Percentiles rank a stretch among this genome's conserved stretches.
Evolutionary conservation across 2,888 invertebrate species (phyloP).

Genomic region (Mantis religiosa): DNA sequence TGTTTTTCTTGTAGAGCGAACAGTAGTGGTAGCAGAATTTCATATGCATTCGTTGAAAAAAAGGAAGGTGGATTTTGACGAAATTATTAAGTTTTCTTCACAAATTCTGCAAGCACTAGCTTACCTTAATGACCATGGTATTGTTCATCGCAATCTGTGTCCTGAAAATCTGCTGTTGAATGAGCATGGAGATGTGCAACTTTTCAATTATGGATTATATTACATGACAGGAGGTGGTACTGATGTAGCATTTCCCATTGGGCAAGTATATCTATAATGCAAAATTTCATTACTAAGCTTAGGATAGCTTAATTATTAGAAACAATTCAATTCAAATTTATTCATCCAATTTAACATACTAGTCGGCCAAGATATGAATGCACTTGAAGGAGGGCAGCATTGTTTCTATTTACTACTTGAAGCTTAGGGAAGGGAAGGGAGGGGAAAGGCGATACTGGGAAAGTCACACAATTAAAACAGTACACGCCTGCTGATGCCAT

Average conservation of each 20-base stretch:
- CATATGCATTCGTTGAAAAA: constrained; percentile 61
- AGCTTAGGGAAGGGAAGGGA: too few species aligned
- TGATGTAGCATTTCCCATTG: constrained; percentile 85
- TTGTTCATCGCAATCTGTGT: constrained; percentile 76
- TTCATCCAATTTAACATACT: too few species aligned
- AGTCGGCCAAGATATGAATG: too few species aligned
- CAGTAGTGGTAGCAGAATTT: constrained; percentile 78
- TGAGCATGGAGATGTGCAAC: constrained; percentile 66
- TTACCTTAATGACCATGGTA: constrained; percentile 65
- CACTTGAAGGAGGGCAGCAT: too few species aligned
- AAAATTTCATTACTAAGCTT: too few species aligned
- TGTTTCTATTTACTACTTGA: too few species aligned
- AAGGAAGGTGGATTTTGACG: constrained; percentile 46
- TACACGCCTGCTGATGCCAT: too few species aligned
- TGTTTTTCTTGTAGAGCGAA: constrained; percentile 59
- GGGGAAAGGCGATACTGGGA: too few species aligned
- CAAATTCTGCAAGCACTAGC: constrained; percentile 70
- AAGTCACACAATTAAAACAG: too few species aligned
- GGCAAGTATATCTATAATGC: constrained; percentile 50
- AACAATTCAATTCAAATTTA: too few species aligned
- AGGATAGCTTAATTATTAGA: too few species aligned
- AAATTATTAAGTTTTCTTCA: constrained; percentile 61
- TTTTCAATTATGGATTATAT: constrained; percentile 91
- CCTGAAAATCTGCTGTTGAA: constrained; percentile 80
- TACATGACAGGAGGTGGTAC: constrained; percentile 84